Evolutionary conservation across 2,113 vertebrate species (phyloP).

Genomic region (Lepus europaeus): DNA sequence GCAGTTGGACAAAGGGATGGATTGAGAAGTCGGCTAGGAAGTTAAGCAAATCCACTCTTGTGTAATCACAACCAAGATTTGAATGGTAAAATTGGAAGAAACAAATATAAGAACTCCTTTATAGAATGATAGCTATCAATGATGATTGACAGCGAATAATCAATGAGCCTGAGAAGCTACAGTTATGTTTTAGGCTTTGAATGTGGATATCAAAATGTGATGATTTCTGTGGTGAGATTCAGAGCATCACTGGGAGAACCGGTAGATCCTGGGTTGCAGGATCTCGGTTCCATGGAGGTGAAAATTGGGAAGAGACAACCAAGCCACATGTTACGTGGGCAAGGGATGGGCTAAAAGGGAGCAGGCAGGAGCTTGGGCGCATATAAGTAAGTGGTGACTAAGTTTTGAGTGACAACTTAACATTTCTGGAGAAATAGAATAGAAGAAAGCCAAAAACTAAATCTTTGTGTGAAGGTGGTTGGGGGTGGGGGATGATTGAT

Average conservation of each 20-base stretch:
- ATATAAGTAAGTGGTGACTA: background rate
- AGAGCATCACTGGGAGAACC: background rate
- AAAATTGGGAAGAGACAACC: background rate
- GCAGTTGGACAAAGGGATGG: background rate
- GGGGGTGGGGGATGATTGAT: background rate
- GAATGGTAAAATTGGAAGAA: background rate
- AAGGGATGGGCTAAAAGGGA: background rate
- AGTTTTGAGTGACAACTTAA: background rate
- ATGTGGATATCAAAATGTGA: background rate
- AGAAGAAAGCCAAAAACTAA: background rate
- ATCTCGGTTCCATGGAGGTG: background rate
- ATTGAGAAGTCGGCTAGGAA: background rate
- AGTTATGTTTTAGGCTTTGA: background rate
- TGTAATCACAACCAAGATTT: background rate
- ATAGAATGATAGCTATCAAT: background rate
- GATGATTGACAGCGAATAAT: background rate
- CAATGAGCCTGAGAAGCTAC: background rate
- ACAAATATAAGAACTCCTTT: background rate
- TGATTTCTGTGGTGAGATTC: background rate
- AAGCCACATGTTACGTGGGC: background rate
- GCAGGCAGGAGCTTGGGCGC: background rate
- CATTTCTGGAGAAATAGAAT: background rate
- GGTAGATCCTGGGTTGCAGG: background rate
- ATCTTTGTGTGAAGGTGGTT: background rate
- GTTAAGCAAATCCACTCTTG: background rate